phyloP scores from a whole-genome alignment of 2,797 vertebrate species.

The Pachyuromys duprasi region DNA sequence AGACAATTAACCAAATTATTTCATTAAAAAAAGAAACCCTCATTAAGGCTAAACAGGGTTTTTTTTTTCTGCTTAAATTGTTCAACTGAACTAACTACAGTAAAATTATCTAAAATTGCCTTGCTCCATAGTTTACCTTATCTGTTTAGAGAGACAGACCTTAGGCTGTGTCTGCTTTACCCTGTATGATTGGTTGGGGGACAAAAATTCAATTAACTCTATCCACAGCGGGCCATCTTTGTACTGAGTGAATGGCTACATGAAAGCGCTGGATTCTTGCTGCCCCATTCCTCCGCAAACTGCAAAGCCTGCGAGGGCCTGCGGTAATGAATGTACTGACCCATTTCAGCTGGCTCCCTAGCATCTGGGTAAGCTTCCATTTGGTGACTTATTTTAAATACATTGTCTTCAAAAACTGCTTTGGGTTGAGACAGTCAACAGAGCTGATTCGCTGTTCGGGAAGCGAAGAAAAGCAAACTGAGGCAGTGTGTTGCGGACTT shows the following conservation, averaged over 20 bases:
- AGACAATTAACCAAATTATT: constrained; percentile 74
- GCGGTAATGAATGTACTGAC: not conserved
- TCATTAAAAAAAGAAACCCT: constrained; percentile 66
- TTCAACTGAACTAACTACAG: constrained; percentile 76
- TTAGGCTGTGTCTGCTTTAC: constrained; percentile 73
- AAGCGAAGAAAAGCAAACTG: constrained; percentile 48
- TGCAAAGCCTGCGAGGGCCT: constrained; percentile 2
- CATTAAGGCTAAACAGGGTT: constrained; percentile 67
- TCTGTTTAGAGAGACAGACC: constrained; percentile 77
- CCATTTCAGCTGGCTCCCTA: constrained; percentile 10
- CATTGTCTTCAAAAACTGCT: constrained; percentile 51
- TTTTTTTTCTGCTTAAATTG: constrained; percentile 74
- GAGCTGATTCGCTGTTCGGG: constrained; percentile 28
- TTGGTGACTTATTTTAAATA: constrained; percentile 62
- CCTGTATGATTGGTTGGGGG: constrained; percentile 73
- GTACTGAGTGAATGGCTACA: constrained; percentile 36
- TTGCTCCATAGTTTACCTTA: constrained; percentile 73
- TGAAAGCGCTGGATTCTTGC: constrained; percentile 18
- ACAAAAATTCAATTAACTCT: constrained; percentile 77
- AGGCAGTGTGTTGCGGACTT: constrained; percentile 11
- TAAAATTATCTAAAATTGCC: constrained; percentile 78
- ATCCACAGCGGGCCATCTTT: constrained; percentile 70
- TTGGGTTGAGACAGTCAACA: constrained; percentile 54
- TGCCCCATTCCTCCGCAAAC: constrained; percentile 12
- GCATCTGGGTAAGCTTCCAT: not conserved